These are phyloP conservation scores for Xyrauchen texanus DNA, from an alignment of 2,113 vertebrate genomes.

Conservation along the genomic window DNA sequence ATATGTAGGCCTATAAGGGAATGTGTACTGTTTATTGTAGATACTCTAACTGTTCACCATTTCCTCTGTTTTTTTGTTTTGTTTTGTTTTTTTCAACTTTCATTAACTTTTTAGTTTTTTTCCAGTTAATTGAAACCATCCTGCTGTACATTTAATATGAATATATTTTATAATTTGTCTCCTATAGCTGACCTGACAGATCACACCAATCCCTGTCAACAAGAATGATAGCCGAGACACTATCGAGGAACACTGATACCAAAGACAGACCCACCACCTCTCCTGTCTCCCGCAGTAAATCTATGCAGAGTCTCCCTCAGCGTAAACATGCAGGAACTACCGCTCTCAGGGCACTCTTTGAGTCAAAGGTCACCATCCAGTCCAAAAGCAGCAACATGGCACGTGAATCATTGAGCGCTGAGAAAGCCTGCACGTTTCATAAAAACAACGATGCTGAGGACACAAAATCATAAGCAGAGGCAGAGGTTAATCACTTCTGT, in stretches of 20 bases:
- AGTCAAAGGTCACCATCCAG: conserved; percentile 54
- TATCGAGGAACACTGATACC: conserved; percentile 36
- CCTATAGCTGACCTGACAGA: conserved; percentile 35
- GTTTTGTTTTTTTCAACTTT: too few species aligned
- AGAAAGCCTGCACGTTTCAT: neutral
- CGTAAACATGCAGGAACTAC: conserved; percentile 46
- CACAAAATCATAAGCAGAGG: neutral
- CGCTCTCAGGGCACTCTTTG: conserved; percentile 67
- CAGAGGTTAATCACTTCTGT: conserved; percentile 32
- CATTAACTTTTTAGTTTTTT: too few species aligned
- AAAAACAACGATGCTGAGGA: conserved; percentile 5
- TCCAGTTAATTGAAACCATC: too few species aligned
- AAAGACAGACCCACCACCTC: conserved; percentile 11
- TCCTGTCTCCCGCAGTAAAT: conserved; percentile 60
- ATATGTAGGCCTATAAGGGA: too few species aligned
- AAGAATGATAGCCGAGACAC: conserved; percentile 39
- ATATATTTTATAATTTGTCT: neutral
- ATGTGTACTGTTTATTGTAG: too few species aligned
- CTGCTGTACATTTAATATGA: too few species aligned
- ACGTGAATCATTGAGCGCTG: neutral
- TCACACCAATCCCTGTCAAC: neutral
- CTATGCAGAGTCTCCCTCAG: conserved; percentile 58
- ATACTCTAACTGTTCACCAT: too few species aligned
- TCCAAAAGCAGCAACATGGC: conserved; percentile 11
- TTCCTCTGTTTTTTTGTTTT: too few species aligned